Evolutionary conservation across 2,888 invertebrate genomes (phyloP), one percentile per base, ranked within the genome.

Genomic region (Xylota segnis): DNA sequence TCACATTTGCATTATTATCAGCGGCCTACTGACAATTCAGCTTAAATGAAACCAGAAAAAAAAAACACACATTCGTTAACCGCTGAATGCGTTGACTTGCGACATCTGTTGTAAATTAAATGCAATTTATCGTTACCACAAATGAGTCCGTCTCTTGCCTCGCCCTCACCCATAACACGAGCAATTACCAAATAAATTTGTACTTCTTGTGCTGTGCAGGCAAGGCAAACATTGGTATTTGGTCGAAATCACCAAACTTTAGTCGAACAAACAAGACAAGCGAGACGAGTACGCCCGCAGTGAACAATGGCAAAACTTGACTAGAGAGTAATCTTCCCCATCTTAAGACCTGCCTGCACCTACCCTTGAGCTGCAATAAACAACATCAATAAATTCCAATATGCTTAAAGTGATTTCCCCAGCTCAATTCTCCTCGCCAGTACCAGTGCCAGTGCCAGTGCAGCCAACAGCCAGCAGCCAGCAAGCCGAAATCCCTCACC

Each of bases 371-470:
- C 68, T 43, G 23, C 74, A 45, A 70, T 56, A 71, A 81, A 71
- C 81, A 76, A 76, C 58, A 76, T 71, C 84, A 84, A 84, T 84
- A 84, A 84, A 84, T 84, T 84, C 65, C 84, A 84, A 84, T 84
- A 84, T 75, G 81, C 75, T 84, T 75, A 76, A 84, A 84, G 82
- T 81, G 84, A 75, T 75, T 84, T 79, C 71, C 74, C 75, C 58
- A 65, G 65, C 70, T 47, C 71, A 37, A 81, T 79, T 63, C 50
- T 29, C 59, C 71, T 71, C 50, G 16, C 50, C 61, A 59, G 52
- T 45, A 59, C 66, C 65, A 54, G 23, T 23, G 16, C 50, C 61
- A 59, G 52, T 45, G 66, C 66, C 65, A 54, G 23, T 23, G 23
- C 23, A 23, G 23, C 23, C 23, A 23, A 3, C 23, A 23, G 23